phyloP scores from a whole-genome alignment of 2,113 vertebrate genomes.

The Oxyruncus cristatus region DNA sequence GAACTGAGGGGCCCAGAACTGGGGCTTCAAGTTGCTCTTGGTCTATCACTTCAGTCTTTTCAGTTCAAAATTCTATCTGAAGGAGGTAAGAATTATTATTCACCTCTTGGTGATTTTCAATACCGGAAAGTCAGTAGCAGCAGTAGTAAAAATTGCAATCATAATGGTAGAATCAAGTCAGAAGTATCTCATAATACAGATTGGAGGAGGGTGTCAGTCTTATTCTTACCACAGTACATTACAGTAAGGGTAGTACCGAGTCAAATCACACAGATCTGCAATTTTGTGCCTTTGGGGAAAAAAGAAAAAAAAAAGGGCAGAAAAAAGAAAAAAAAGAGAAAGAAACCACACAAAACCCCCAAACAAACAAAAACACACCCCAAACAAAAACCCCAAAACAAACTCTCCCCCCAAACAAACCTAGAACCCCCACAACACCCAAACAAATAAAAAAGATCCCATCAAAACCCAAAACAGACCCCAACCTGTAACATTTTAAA shows the following conservation, averaged over 20 bases:
- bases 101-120: background rate
- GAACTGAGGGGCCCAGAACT: too few relatives aligned
- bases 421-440: rapidly evolving
- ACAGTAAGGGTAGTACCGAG: background rate
- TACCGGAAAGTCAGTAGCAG: background rate
- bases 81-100: background rate
- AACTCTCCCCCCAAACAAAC: background rate
- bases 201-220: background rate
- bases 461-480: background rate
- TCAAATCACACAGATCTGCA: background rate
- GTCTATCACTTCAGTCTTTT: background rate
- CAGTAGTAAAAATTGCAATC: background rate
- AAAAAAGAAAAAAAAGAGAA: background rate
- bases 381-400: background rate
- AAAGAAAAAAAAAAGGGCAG: rapidly evolving
- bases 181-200: background rate
- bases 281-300: background rate
- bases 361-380: background rate
- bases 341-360: too few relatives aligned
- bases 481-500: background rate
- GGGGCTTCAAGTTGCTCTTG: background rate
- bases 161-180: background rate
- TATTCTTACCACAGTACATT: background rate
- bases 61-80: background rate
- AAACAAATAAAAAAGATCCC: background rate